Evolutionary conservation across 2,888 invertebrate genomes (phyloP), one percentile per base, ranked within the genome.

Genomic region (Chrysolina haemoptera): DNA sequence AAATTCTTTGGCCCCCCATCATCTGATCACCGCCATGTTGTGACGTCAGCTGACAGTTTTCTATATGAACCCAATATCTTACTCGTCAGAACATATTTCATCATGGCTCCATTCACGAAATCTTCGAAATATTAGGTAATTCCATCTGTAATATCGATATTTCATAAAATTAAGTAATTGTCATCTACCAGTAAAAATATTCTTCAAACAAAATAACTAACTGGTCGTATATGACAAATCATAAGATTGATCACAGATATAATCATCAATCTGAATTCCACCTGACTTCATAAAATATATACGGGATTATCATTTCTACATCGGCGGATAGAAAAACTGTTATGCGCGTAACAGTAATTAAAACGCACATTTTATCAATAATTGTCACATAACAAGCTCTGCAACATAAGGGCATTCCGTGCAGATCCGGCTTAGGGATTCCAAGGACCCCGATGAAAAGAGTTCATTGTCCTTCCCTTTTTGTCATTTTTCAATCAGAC

Each of bases 251-350:
- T 27, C 35, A 22, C 22, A 35, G 27, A 59, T 59, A 59, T n/a
- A 27, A 59, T n/a, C 27, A 22, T 59, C 27, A 59, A 59, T 59
- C 22, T 14, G n/a, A 59, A 1, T 59, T 59, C n/a, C 22, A 59
- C 59, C 14, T 59, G 59, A 59, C 59, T n/a, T 27, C 35, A 59
- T 59, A 59, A 59, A 35, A 59, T 59, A 59, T 27, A 27, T 27
- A 27, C 14, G 8, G 22, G 55, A 59, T 59, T 59, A 59, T 59
- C 59, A n/a, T 27, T 59, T 59, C 59, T 59, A 11, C 27, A 35
- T 59, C 27, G 27, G 8, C 5, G 27, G 27, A 18, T 59, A 59
- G n/a, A 59, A 59, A 59, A 59, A 59, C 22, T 46, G 10, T 27
- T 27, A 35, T 27, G 14, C 16, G 14, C 27, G 27, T 59, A 59